phyloP scores from a whole-genome alignment of 1,140 invertebrate genomes.

The Drosophila elegans region DNA sequence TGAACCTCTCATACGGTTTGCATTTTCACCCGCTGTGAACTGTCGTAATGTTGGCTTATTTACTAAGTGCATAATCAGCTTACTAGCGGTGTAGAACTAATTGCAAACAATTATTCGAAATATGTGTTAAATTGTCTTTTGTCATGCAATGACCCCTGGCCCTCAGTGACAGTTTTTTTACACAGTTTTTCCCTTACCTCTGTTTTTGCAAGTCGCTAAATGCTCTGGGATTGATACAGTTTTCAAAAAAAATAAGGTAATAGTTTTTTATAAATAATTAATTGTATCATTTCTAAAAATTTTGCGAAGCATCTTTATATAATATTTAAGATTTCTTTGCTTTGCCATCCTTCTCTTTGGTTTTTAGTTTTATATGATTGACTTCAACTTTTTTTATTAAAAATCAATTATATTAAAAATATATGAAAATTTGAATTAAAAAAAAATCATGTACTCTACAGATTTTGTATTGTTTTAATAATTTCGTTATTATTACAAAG shows the following conservation, averaged over 20 bases:
- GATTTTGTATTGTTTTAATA: neutral
- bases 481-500: no score
- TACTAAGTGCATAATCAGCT: slow-evolving; percentile 56
- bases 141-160: slow-evolving; percentile 41
- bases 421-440: neutral
- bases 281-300: no score
- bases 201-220: slow-evolving; percentile 19
- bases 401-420: neutral
- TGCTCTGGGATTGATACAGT: neutral
- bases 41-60: slow-evolving; percentile 9
- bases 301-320: no score
- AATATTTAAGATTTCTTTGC: no score
- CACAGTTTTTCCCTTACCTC: neutral
- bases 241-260: neutral
- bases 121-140: slow-evolving; percentile 41
- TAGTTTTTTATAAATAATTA: no score
- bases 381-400: no score
- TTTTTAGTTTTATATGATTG: no score
- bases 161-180: slow-evolving; percentile 15
- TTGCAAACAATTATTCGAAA: slow-evolving; percentile 64
- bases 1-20: slow-evolving; percentile 2
- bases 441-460: no score
- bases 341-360: no score
- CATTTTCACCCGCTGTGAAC: slow-evolving; percentile 11
- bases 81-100: slow-evolving; percentile 46